phyloP scores from a whole-genome alignment of 1,140 invertebrate species.

The Ceratina japonica region DNA sequence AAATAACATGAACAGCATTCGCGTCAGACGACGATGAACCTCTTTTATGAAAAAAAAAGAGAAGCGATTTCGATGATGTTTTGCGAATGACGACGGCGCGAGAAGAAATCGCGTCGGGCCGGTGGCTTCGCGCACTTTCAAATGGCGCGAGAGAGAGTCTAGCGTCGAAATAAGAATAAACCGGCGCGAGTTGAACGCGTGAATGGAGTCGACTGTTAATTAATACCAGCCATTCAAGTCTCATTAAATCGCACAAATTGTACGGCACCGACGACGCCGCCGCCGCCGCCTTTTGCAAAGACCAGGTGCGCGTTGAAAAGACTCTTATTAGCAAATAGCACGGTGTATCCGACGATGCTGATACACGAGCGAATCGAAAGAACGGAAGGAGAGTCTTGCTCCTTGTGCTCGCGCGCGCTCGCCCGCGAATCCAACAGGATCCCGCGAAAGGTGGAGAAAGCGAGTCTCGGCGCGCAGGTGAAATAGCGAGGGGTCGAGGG shows the following conservation, averaged over 20 bases:
- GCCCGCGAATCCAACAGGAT: slow-evolving; percentile 23
- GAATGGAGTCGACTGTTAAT: slow-evolving; percentile 65
- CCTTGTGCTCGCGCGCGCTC: slow-evolving; percentile 18
- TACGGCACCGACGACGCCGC: slow-evolving; percentile 32
- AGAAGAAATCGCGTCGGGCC: not conserved
- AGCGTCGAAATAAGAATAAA: slow-evolving; percentile 44
- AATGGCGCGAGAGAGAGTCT: slow-evolving; percentile 2
- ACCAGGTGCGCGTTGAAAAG: slow-evolving; percentile 62
- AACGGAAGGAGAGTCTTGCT: slow-evolving; percentile 34
- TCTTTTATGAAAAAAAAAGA: not conserved
- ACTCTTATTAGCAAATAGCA: slow-evolving; percentile 66
- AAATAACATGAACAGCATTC: not conserved
- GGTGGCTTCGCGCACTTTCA: not conserved
- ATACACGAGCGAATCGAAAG: slow-evolving; percentile 39
- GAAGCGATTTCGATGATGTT: not conserved
- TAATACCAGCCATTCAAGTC: slow-evolving; percentile 65
- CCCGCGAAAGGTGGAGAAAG: slow-evolving; percentile 35
- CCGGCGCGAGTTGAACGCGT: slow-evolving; percentile 45
- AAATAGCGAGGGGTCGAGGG: not conserved
- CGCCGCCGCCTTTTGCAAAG: slow-evolving; percentile 50
- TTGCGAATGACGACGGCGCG: not conserved
- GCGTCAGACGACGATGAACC: not conserved
- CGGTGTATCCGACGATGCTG: slow-evolving; percentile 4
- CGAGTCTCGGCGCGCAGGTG: not conserved
- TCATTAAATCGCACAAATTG: slow-evolving; percentile 68